These are phyloP conservation scores for Artibeus lituratus DNA, from an alignment of 2,797 vertebrate species.

Conservation along the genomic window DNA sequence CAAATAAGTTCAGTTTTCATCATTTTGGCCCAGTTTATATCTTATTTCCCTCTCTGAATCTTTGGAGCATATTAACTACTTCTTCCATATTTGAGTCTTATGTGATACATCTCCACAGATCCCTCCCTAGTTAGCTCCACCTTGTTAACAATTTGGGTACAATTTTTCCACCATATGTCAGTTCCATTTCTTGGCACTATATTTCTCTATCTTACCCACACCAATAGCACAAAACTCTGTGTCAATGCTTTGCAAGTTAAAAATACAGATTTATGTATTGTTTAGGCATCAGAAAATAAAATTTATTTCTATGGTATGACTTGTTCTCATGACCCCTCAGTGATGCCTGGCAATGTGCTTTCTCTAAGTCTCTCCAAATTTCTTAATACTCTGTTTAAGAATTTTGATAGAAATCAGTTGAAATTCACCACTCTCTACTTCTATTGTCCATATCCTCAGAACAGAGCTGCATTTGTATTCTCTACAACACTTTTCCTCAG, in stretches of 20 bases:
- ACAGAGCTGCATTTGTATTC: conserved; percentile 8
- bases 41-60: neutral
- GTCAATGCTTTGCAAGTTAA: neutral
- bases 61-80: neutral
- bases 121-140: neutral
- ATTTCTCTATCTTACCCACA: neutral
- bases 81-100: neutral
- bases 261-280: neutral
- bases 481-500: neutral
- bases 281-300: conserved; percentile 49
- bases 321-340: neutral
- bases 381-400: neutral
- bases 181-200: neutral
- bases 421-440: neutral
- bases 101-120: neutral
- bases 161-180: neutral
- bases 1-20: neutral
- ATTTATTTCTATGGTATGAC: neutral
- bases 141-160: neutral
- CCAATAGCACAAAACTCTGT: neutral
- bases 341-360: neutral
- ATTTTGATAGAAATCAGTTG: neutral
- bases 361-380: neutral
- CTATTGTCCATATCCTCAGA: neutral
- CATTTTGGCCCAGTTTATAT: neutral